phyloP scores from a whole-genome alignment of 2,888 invertebrate species.

The Zaprionus bogoriensis region DNA sequence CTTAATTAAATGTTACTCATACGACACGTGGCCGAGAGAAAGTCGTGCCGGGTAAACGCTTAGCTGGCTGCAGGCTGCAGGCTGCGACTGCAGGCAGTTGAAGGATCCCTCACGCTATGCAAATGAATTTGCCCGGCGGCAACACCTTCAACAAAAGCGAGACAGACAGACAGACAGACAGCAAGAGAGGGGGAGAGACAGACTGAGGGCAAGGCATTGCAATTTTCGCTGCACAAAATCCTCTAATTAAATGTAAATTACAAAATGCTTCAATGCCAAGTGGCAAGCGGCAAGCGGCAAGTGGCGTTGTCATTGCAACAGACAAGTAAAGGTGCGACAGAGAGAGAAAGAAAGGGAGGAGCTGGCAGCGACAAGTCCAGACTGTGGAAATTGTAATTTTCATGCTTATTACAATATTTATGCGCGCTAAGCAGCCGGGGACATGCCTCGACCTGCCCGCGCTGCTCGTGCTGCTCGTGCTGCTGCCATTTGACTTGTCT shows the following conservation, averaged over 20 bases:
- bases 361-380: slow-evolving; percentile 24
- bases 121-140: slow-evolving; percentile 46
- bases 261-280: slow-evolving; percentile 69
- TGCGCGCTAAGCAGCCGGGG: slow-evolving; percentile 59
- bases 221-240: slow-evolving; percentile 63
- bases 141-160: slow-evolving; percentile 43
- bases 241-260: slow-evolving; percentile 77
- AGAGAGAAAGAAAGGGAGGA: too few species aligned
- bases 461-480: slow-evolving; percentile 9
- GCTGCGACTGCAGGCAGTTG: too few species aligned
- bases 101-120: slow-evolving; percentile 22
- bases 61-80: too few species aligned
- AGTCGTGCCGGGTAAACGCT: slow-evolving; percentile 46
- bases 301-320: slow-evolving; percentile 51
- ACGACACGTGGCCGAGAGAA: slow-evolving; percentile 40
- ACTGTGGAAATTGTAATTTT: slow-evolving; percentile 68
- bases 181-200: not conserved
- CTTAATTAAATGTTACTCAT: slow-evolving; percentile 69
- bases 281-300: slow-evolving; percentile 35
- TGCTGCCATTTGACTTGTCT: slow-evolving; percentile 44
- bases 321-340: too few species aligned
- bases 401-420: slow-evolving; percentile 77
- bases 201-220: slow-evolving; percentile 28
- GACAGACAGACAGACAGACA: slow-evolving; percentile 24
- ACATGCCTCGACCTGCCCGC: slow-evolving; percentile 21